Conservation (phyloP, 2,797 vertebrate species). For the Hydrophis major region DNA sequence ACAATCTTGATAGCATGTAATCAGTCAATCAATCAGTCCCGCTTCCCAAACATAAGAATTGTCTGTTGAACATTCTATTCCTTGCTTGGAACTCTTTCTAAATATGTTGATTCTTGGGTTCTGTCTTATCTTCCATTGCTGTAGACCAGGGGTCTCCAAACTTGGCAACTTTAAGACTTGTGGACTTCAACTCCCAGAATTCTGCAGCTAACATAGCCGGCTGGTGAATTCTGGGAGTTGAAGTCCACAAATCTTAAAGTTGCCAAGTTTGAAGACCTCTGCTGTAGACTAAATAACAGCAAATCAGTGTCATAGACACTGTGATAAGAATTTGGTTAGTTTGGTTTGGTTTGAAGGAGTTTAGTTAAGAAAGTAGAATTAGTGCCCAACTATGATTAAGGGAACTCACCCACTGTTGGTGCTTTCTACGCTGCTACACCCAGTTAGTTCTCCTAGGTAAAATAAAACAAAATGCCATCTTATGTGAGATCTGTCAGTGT, state of each 20-base stretch:
- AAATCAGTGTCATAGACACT: background rate
- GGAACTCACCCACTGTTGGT: background rate
- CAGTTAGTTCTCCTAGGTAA: background rate
- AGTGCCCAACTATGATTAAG: background rate
- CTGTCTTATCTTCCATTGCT: background rate
- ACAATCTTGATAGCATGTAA: background rate
- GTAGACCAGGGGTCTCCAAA: background rate
- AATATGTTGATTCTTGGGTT: background rate
- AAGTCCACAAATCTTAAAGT: no score
- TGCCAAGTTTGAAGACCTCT: no score
- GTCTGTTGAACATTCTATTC: background rate
- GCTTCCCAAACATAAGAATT: background rate
- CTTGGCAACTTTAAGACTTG: no score
- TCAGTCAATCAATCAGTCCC: background rate
- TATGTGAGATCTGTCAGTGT: conserved; percentile 36
- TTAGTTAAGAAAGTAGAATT: background rate
- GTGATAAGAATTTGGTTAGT: background rate
- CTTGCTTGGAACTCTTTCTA: background rate
- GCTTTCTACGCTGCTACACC: background rate
- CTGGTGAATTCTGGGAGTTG: no score
- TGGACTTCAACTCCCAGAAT: no score
- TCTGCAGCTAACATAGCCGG: no score
- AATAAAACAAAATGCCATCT: background rate
- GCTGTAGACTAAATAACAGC: background rate
- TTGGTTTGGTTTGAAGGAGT: background rate